A percentile compares a stretch with the other conserved stretches of the same genome.
Evolutionary conservation across 2,113 vertebrate species (phyloP).

Genomic region (Festucalex cinctus): DNA sequence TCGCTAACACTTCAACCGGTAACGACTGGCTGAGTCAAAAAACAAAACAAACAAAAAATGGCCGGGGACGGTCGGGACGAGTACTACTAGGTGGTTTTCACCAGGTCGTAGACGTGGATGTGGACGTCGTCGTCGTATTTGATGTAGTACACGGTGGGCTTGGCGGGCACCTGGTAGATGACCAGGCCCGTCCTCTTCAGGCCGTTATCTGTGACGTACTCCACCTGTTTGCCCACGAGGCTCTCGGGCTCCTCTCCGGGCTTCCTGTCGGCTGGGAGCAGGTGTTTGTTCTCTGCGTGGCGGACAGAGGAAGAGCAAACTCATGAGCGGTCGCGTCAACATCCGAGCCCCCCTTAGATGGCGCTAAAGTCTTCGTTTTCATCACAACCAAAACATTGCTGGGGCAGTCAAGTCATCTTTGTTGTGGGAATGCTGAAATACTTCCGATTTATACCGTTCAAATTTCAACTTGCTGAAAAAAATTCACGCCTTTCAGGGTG

Average conservation of each 20-base stretch:
- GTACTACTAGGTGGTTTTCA: slow-evolving; percentile 78
- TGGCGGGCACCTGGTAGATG: slow-evolving; percentile 80
- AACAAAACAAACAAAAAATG: too few relatives aligned
- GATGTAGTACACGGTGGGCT: slow-evolving; percentile 80
- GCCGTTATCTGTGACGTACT: slow-evolving; percentile 79
- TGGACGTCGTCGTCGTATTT: slow-evolving; percentile 82
- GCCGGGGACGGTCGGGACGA: slow-evolving; percentile 36
- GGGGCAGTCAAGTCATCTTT: too few relatives aligned
- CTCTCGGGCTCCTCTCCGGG: slow-evolving; percentile 81
- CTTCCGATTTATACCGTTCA: too few relatives aligned
- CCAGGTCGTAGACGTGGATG: slow-evolving; percentile 80
- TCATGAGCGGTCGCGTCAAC: not conserved
- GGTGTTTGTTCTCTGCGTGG: slow-evolving; percentile 76
- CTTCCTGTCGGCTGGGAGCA: slow-evolving; percentile 78
- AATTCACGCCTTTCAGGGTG: too few relatives aligned
- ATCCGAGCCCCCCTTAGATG: not conserved
- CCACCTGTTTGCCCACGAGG: slow-evolving; percentile 81
- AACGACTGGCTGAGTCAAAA: slow-evolving; percentile 35
- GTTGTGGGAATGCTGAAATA: too few relatives aligned
- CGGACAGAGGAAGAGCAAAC: not conserved
- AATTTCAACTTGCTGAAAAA: too few relatives aligned
- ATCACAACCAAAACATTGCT: too few relatives aligned
- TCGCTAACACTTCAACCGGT: slow-evolving; percentile 53
- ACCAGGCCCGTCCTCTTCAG: slow-evolving; percentile 79
- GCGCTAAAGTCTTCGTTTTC: not conserved